These are phyloP conservation scores for Pontoporia blainvillei DNA, from an alignment of 2,113 vertebrate species.

Conservation along the genomic window DNA sequence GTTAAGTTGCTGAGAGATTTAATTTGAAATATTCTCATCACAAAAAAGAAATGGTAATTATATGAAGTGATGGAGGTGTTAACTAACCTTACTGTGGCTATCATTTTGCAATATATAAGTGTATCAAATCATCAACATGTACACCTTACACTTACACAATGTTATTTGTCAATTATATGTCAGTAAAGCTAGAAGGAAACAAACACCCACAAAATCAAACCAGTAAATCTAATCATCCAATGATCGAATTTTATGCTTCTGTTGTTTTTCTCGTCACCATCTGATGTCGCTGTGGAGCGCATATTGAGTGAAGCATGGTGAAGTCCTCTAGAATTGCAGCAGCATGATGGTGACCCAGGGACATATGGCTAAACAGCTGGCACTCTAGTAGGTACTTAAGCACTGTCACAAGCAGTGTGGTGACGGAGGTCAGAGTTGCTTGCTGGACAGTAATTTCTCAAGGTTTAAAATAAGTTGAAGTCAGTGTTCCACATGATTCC, in stretches of 20 bases:
- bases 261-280: neutral
- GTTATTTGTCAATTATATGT: neutral
- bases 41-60: neutral
- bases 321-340: neutral
- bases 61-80: neutral
- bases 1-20: neutral
- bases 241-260: neutral
- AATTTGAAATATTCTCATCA: neutral
- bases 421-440: neutral
- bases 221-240: neutral
- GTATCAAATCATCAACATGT: neutral
- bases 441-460: constrained; percentile 1
- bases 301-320: neutral
- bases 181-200: neutral
- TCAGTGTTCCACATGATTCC: neutral
- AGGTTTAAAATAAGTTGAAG: constrained; percentile 16
- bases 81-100: neutral
- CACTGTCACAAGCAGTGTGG: neutral
- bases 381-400: neutral
- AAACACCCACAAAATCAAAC: neutral
- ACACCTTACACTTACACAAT: neutral
- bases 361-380: neutral
- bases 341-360: neutral
- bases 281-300: neutral
- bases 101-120: neutral